Evolutionary conservation across 2,113 vertebrate species (phyloP), one percentile per base, ranked within the genome.

Genomic region (Heptranchias perlo): DNA sequence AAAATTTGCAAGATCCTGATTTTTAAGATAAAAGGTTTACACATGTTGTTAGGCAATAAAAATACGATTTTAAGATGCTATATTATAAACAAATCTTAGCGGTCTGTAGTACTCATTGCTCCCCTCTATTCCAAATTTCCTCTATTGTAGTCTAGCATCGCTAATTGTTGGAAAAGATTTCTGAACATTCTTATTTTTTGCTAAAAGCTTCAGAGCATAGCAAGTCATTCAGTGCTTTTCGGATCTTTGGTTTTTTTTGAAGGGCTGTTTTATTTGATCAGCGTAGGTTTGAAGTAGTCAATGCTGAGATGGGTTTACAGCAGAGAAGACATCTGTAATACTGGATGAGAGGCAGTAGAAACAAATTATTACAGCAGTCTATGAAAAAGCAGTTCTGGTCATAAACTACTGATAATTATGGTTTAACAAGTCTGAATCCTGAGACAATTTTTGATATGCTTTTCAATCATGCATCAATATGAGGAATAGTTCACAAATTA

Each of bases 71-170:
- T n/a, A n/a, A 76, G 73, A n/a, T 76, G 35, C 35, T n/a, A 76
- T 76, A n/a, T 13, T 76, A 69, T 69, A 31, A 69, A 69, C 67
- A 69, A 5, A 69, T 69, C 25, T 14, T 96, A 96, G 92, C 97
- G 97, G 96, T 97, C 69, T 76, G n/a, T n/a, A 76, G 25, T 25
- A 69, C 23, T 69, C 67, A 69, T 69, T 69, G 69, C 3, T 58
- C 11, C 58, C 11, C 58, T 58, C 58, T 11, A 7, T n/a, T 76
- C 73, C 35, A 76, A 76, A 76, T 78, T 39, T 76, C 31, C 11
- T 16, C 13, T 39, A 39, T 78, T 73, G 31, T 73, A 73, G 1
- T 73, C 31, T 35, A 73, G 11, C 69, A 73, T 35, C 69, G 8
- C 28, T 31, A 73, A 73, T 73, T 87, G 44, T 25, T 89, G 7